Conservation (phyloP, 2,113 vertebrate species). For the Triplophysa siluroides region DNA sequence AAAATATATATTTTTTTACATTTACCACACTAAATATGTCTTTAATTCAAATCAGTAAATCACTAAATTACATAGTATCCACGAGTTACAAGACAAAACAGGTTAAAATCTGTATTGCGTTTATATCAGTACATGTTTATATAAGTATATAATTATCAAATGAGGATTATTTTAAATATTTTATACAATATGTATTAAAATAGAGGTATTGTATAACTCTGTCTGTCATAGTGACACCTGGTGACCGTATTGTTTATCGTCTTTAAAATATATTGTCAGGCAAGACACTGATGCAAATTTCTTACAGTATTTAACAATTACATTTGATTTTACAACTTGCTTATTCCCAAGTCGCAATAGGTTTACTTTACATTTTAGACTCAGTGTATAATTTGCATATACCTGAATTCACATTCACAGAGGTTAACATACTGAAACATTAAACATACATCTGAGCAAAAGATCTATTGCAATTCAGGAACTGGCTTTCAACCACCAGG, state of each 20-base stretch:
- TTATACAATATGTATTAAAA: neutral
- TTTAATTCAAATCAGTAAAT: too few species aligned
- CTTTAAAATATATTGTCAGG: neutral
- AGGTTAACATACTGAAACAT: neutral
- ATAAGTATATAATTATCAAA: too few species aligned
- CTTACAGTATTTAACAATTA: neutral
- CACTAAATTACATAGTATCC: too few species aligned
- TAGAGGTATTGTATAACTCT: neutral
- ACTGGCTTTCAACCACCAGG: conserved; percentile 13
- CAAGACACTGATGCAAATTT: neutral
- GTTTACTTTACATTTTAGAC: neutral
- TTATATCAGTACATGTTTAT: too few species aligned
- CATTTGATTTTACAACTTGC: neutral
- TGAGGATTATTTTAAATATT: too few species aligned
- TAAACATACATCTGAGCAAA: neutral
- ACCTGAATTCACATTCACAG: neutral
- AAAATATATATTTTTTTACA: too few species aligned
- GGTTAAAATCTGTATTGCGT: too few species aligned
- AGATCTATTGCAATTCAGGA: neutral
- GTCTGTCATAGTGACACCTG: conserved; percentile 12
- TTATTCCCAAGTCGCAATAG: too few species aligned
- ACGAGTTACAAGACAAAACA: too few species aligned
- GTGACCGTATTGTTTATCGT: neutral
- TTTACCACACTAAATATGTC: too few species aligned
- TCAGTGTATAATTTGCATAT: neutral